Base-by-base conservation (phyloP, 1,140 invertebrate genomes). In the Drosophila busckii region DNA sequence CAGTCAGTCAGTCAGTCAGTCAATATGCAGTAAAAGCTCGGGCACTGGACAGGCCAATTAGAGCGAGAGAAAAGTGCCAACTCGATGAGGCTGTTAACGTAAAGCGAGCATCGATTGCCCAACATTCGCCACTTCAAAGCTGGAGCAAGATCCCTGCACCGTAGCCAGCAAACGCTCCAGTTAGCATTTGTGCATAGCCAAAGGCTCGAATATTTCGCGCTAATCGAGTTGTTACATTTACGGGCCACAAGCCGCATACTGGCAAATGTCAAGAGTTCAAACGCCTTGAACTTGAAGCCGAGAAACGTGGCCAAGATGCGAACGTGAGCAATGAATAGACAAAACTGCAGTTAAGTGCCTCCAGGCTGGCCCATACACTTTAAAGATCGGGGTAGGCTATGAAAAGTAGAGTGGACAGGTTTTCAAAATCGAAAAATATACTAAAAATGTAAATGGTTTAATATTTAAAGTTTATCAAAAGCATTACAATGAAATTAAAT, bases 221-320 rank as follows among this genome's bases (percentile, higher is more conserved):
- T 78, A 78, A 80, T 80, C 75, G 75, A 80, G 75, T 80, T 80
- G 75, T 80, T 80, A 80, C 75, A 82, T 80, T 80, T 82, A 75
- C 64, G 64, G 67, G 45, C 35, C 63, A 60, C 38, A 46, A 60
- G 35, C 38, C 26, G 25, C 44, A 23, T 25, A 49, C 55, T 75
- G 64, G 52, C 68, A 84, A 84, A 84, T 84, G 78, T 84, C 80
- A 84, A 78, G 62, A 84, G 80, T 71, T 78, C 78, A 84, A 84
- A 84, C 78, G 71, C 78, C 78, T 84, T 84, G 78, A 84, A 84
- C 78, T 84, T 84, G 78, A 65, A 61, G 69, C 50, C n/a, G n/a
- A n/a, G 52, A 82, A 75, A 80, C 73, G 73, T 80, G 73, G 68
- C 55, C 75, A 48, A 80, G 75, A 59, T 67, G 68, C 69, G 67